Evolutionary conservation across 53 echinoderm and acorn worm species (phyloP).

Genomic region (Actinopyga echinites): DNA sequence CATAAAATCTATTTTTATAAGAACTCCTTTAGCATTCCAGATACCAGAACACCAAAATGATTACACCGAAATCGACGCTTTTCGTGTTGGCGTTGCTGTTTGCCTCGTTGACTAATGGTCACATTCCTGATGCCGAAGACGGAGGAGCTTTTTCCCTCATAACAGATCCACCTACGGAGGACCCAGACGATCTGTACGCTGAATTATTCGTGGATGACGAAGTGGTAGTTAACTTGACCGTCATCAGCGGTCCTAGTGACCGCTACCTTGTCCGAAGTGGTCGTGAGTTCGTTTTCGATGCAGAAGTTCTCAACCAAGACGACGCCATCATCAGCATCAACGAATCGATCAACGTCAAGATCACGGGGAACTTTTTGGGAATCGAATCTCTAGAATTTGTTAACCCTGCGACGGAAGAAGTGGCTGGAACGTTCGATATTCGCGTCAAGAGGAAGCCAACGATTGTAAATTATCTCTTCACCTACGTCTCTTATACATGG

Average conservation of each 20-base stretch:
- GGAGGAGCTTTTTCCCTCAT: neutral
- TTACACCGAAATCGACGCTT: neutral
- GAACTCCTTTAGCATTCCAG: neutral
- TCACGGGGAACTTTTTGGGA: conserved; percentile 55
- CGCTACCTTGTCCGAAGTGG: conserved; percentile 24
- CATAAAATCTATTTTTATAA: too few relatives aligned
- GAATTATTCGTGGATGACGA: conserved; percentile 53
- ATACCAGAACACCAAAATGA: neutral
- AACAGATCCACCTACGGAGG: neutral
- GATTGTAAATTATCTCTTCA: conserved; percentile 59
- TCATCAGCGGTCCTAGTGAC: conserved; percentile 14
- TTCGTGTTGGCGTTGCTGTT: neutral
- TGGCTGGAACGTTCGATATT: conserved; percentile 51
- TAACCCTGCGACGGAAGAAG: neutral
- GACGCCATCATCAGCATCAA: conserved; percentile 16
- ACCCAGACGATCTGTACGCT: conserved; percentile 12
- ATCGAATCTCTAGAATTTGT: conserved; percentile 30
- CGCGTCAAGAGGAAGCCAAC: conserved; percentile 55
- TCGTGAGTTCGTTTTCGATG: conserved; percentile 42
- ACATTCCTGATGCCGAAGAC: neutral
- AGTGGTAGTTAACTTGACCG: conserved; percentile 51
- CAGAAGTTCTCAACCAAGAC: conserved; percentile 29
- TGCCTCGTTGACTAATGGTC: neutral
- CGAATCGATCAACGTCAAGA: conserved; percentile 38
- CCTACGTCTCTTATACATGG: conserved; percentile 68